Conservation (phyloP, 2,113 vertebrate genomes). For the Ursus arctos region DNA sequence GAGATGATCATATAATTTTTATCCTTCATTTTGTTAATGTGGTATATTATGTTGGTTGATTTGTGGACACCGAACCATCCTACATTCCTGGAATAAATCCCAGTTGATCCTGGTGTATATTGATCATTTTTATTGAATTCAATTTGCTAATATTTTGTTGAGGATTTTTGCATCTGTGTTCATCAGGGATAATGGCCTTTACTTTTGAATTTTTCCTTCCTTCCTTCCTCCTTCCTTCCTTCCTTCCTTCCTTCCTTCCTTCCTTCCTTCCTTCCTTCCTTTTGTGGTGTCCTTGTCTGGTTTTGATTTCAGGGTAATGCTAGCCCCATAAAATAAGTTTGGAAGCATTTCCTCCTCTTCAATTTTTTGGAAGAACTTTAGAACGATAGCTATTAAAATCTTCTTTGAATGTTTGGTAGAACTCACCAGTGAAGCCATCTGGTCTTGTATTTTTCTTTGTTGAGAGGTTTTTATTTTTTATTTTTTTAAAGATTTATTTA, state of each 20-base stretch:
- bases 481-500: too few relatives aligned
- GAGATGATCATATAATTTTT: neutral
- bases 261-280: neutral
- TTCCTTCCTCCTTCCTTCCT: neutral
- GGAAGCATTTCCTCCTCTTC: neutral
- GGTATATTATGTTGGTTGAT: neutral
- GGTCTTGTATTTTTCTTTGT: neutral
- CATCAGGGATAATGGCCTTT: too few relatives aligned
- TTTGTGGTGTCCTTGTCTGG: neutral
- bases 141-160: neutral
- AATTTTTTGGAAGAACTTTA: neutral
- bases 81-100: neutral
- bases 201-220: neutral
- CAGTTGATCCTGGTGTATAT: neutral
- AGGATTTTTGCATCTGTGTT: neutral
- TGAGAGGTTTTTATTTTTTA: neutral
- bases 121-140: neutral
- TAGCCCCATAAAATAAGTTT: neutral
- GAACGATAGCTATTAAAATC: neutral
- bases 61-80: neutral
- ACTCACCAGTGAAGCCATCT: neutral
- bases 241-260: neutral
- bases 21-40: neutral
- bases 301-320: neutral
- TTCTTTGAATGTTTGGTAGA: neutral